Percentiles rank a stretch among this genome's conserved stretches.
Conservation (phyloP, 2,797 vertebrate genomes). For the Lithobates pipiens region DNA sequence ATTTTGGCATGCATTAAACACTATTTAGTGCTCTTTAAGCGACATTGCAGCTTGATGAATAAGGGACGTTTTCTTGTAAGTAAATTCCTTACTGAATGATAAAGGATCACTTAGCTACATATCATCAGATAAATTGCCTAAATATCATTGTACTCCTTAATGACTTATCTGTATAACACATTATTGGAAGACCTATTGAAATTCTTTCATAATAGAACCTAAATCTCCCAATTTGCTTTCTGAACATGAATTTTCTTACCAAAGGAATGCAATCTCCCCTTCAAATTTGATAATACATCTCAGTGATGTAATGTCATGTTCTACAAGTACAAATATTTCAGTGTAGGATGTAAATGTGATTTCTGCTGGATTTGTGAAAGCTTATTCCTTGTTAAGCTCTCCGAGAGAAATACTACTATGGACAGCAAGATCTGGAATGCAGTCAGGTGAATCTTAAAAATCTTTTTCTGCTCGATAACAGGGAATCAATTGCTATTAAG, state of each 20-base stretch:
- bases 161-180: neutral
- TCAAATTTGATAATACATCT: slow-evolving; percentile 28
- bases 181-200: neutral
- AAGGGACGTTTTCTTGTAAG: too few relatives aligned
- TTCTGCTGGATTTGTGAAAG: slow-evolving; percentile 51
- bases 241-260: neutral
- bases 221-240: slow-evolving; percentile 12
- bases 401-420: slow-evolving; percentile 43
- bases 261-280: slow-evolving; percentile 14
- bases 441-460: slow-evolving; percentile 42
- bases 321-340: slow-evolving; percentile 52
- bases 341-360: slow-evolving; percentile 48
- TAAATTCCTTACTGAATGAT: too few relatives aligned
- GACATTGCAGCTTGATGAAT: too few relatives aligned
- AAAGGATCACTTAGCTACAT: neutral
- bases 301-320: slow-evolving; percentile 47
- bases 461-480: neutral
- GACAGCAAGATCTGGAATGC: slow-evolving; percentile 31
- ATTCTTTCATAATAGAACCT: neutral
- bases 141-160: neutral
- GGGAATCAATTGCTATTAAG: neutral
- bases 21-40: too few relatives aligned
- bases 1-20: too few relatives aligned
- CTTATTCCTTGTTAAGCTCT: slow-evolving; percentile 55
- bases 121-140: neutral